Evolutionary conservation across 2,113 vertebrate species (phyloP), one percentile per base, ranked within the genome.

Genomic region (Paedocypris sp.): DNA sequence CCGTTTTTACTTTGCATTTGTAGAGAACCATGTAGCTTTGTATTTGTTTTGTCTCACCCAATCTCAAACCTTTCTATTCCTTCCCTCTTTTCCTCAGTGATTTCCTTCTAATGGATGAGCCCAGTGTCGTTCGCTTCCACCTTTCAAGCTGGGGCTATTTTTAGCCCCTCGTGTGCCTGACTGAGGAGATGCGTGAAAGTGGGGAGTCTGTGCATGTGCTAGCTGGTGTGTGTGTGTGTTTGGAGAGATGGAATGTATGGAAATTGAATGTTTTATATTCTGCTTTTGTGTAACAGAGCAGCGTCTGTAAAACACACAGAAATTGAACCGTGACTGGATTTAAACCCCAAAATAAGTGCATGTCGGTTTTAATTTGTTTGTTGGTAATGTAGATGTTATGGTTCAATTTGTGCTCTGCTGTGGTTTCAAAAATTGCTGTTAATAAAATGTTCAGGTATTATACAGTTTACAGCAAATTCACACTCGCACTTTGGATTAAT

Each of bases 111-210:
- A 52, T 54, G 25, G 62, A 68, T 65, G 52, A 71, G 51, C 45
- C 36, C 52, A 48, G 41, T 41, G 43, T 60, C 38, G 18, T 41
- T 10, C 5, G 12, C 64, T 65, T 48, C 67, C 59, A 62, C 64
- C 71, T 73, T 65, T 74, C 57, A 42, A 35, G 57, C 36, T 64
- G 20, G 63, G 64, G 72, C 75, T 85, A 85, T 84, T 82, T 82
- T 79, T 86, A 84, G 78, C 75, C 66, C 72, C 78, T 79, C 65
- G 73, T 82, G 77, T 75, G 52, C 59, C 51, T 69, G 64, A 61
- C 73, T 57, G 73, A 76, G 70, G 67, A 71, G 73, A 62, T 79
- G 72, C 67, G 54, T 79, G 77, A 81, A 80, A 62, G 68, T 74
- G 41, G 66, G 58, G 61, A 62, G 64, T 60, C 18, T 50, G 69